Evolutionary conservation across 2,113 vertebrate genomes (phyloP).

Genomic region (Blennius ocellaris): DNA sequence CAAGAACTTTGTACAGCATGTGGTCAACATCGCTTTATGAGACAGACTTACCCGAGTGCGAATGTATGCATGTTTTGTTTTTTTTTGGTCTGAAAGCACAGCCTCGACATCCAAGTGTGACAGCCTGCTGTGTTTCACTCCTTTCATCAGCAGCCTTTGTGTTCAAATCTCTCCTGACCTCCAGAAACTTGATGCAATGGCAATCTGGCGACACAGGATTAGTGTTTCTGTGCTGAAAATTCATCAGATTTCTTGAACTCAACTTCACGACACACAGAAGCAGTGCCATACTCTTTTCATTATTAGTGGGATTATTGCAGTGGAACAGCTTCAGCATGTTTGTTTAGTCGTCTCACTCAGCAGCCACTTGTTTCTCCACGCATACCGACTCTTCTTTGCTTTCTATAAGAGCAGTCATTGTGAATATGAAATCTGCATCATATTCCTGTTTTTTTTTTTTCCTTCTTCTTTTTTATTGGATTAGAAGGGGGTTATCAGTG

Average conservation of each 20-base stretch:
- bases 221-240: background rate
- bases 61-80: constrained; percentile 7
- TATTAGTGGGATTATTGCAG: background rate
- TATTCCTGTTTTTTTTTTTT: background rate
- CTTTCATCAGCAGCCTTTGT: background rate
- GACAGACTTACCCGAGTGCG: background rate
- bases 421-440: constrained; percentile 24
- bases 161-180: background rate
- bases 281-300: background rate
- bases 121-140: background rate
- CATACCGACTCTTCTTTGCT: constrained; percentile 18
- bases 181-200: background rate
- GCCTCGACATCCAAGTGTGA: background rate
- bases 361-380: background rate
- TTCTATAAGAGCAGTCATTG: constrained; percentile 20
- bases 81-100: background rate
- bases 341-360: background rate
- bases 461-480: background rate
- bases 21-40: background rate
- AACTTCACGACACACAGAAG: background rate
- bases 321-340: background rate
- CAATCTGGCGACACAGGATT: background rate
- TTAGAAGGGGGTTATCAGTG: constrained; percentile 22
- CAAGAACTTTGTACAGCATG: background rate
- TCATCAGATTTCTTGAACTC: background rate